These are phyloP conservation scores for Drosophila fulvimacula DNA, from an alignment of 2,888 invertebrate species.

Conservation along the genomic window DNA sequence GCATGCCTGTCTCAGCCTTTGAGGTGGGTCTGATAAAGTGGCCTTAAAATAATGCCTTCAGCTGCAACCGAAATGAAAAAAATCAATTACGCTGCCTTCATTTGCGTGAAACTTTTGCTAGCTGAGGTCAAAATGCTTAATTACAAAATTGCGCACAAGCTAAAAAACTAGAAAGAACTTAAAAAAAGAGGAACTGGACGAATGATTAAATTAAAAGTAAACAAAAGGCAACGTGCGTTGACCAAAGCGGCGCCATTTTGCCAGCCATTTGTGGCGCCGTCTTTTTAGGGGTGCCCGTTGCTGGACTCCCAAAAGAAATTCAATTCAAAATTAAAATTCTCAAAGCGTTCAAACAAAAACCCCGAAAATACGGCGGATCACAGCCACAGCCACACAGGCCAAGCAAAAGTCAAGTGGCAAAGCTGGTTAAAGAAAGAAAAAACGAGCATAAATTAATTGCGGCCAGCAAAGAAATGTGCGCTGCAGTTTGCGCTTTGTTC, in stretches of 20 bases:
- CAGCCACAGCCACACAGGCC: slow-evolving; percentile 20
- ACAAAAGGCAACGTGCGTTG: slow-evolving; percentile 75
- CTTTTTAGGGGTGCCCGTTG: slow-evolving; percentile 48
- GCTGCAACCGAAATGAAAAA: slow-evolving; percentile 15
- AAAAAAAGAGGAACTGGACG: slow-evolving; percentile 18
- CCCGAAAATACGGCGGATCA: slow-evolving; percentile 31
- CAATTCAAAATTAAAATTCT: slow-evolving; percentile 75
- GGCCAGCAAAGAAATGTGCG: slow-evolving; percentile 45
- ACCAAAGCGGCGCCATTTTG: slow-evolving; percentile 74
- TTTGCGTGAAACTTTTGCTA: slow-evolving; percentile 70
- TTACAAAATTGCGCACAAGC: slow-evolving; percentile 79
- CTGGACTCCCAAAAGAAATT: slow-evolving; percentile 55
- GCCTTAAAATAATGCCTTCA: slow-evolving; percentile 7
- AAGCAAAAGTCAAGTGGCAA: slow-evolving; percentile 73
- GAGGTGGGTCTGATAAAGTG: slow-evolving; percentile 43
- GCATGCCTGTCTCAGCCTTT: slow-evolving; percentile 34
- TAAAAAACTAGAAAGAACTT: slow-evolving; percentile 51
- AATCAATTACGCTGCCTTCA: slow-evolving; percentile 72
- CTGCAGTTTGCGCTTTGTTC: slow-evolving; percentile 43
- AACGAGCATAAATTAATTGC: slow-evolving; percentile 78
- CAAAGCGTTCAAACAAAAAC: slow-evolving; percentile 63
- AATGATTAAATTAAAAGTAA: slow-evolving; percentile 80
- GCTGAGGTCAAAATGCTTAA: slow-evolving; percentile 82
- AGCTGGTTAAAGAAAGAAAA: slow-evolving; percentile 46
- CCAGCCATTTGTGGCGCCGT: slow-evolving; percentile 55